phyloP scores from a whole-genome alignment of 1,140 invertebrate genomes.

The Elysia chlorotica region DNA sequence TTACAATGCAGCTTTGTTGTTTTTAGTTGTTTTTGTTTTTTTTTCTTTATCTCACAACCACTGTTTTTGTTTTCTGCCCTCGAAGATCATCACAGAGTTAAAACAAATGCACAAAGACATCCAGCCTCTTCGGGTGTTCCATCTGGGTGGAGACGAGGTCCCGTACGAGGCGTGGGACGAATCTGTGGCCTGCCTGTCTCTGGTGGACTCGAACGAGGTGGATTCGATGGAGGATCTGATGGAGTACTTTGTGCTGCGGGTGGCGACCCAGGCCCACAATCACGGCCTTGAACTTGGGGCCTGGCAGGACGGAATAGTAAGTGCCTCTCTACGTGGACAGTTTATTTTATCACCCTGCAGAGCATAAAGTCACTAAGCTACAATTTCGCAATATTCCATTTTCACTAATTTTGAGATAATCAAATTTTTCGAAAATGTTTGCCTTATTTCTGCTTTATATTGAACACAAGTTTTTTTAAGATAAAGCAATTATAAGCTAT shows the following conservation, averaged over 20 bases:
- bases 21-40: not conserved
- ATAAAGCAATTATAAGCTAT: too few species aligned
- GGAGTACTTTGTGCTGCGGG: conserved; percentile 47
- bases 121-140: conserved; percentile 45
- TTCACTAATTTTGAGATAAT: too few species aligned
- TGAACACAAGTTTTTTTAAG: too few species aligned
- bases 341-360: too few species aligned
- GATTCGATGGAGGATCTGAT: conserved; percentile 39
- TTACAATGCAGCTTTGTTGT: too few species aligned
- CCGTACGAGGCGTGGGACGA: conserved; percentile 50
- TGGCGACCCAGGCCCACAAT: conserved; percentile 34
- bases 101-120: conserved; percentile 46
- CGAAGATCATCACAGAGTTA: conserved; percentile 35
- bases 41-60: not conserved
- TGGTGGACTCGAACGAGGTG: conserved; percentile 36
- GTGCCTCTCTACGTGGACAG: not conserved
- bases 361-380: too few species aligned
- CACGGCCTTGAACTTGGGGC: conserved; percentile 44
- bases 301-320: conserved; percentile 52
- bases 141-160: conserved; percentile 59
- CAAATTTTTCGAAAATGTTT: too few species aligned
- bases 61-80: not conserved
- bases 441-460: too few species aligned
- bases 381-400: too few species aligned
- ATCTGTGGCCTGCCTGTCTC: conserved; percentile 44